Evolutionary conservation across 2,797 vertebrate genomes (phyloP).

Genomic region (Tapirus indicus): DNA sequence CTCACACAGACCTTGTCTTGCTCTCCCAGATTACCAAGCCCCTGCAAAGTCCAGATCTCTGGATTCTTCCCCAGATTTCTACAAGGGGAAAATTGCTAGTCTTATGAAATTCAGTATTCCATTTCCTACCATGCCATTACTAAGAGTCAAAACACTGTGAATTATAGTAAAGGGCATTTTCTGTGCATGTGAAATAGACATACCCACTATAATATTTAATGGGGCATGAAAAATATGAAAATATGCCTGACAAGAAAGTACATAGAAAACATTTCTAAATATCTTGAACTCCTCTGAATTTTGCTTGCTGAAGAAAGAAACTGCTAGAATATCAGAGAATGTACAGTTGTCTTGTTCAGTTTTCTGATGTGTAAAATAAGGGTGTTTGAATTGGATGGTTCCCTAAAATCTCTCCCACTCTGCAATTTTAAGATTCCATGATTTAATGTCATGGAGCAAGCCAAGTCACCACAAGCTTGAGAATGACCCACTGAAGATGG

Average conservation of each 20-base stretch:
- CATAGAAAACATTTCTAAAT: not conserved
- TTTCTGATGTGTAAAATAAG: slow-evolving; percentile 59
- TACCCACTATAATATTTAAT: not conserved
- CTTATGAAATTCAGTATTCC: not conserved
- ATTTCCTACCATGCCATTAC: not conserved
- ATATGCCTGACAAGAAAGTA: not conserved
- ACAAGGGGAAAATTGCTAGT: not conserved
- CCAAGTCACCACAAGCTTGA: not conserved
- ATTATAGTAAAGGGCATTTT: not conserved
- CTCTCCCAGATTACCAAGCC: not conserved
- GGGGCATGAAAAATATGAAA: slow-evolving; percentile 22
- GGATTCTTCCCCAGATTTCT: not conserved
- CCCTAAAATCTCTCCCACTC: not conserved
- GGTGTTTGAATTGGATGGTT: not conserved
- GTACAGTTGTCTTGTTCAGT: not conserved
- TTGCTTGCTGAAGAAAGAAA: slow-evolving; percentile 44
- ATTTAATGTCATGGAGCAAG: not conserved
- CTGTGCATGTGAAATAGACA: not conserved
- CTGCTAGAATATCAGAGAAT: not conserved
- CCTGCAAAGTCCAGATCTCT: not conserved
- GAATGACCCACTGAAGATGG: not conserved
- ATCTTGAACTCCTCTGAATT: not conserved
- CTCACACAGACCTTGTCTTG: not conserved
- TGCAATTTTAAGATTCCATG: not conserved
- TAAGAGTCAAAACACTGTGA: not conserved